Evolutionary conservation across 1,140 invertebrate species (phyloP), one percentile per base, ranked within the genome.

Genomic region (Nebria ingens): DNA sequence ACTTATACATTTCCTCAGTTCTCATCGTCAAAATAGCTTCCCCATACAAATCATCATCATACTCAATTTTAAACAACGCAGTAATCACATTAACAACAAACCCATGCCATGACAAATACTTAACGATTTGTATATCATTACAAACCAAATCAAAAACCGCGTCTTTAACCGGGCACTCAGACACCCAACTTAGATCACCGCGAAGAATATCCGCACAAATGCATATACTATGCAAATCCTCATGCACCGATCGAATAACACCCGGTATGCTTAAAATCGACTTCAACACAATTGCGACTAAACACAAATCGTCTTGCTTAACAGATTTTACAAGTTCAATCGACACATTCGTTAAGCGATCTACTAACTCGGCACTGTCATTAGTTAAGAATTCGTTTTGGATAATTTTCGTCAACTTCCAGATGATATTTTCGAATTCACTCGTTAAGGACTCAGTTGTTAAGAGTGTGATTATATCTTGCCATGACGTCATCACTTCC

Each of bases 401-500:
- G 55, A 70, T 59, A 9, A 69, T 60, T 42, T 67, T 61, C 1
- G 71, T 62, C 55, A 73, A 67, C 51, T 63, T 60, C 19, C 65
- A 61, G 2, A 69, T 51, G 15, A 68, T 57, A 42, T 64, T 69
- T 40, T 40, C 22, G 0, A 64, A 61, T 56, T 68, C 69, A 20
- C 56, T 53, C 3, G 56, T 19, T 2, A 68, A 51, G 4, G 68
- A 42, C 0, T 51, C 53, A 11, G 58, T 25, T 19, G 63, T 58
- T 19, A 72, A 63, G 25, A 63, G 56, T 2, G 67, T 68, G 13
- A 77, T 52, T n/a, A 69, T 68, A 67, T 77, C 74, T 63, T 76
- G 71, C 76, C 76, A 78, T 25, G 74, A 73, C n/a, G 73, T 75
- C 15, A 72, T 75, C 2, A 75, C 64, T 62, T 78, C 75, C 69